These are phyloP conservation scores for Oxycera nigricornis DNA, from an alignment of 2,888 invertebrate species.

Conservation along the genomic window DNA sequence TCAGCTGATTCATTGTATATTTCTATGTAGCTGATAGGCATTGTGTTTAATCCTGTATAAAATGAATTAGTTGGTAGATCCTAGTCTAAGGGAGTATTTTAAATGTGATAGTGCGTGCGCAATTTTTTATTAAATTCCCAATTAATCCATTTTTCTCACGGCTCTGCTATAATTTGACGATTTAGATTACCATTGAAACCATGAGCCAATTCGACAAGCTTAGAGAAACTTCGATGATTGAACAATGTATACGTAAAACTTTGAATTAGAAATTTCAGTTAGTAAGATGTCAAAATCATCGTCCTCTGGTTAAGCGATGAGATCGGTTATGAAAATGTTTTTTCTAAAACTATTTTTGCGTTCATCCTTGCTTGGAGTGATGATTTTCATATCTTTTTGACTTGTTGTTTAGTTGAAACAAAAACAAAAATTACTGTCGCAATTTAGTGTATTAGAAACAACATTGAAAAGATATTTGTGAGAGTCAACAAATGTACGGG, in stretches of 20 bases:
- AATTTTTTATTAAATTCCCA: slow-evolving; percentile 17
- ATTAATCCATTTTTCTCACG: background rate
- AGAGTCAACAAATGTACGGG: slow-evolving; percentile 50
- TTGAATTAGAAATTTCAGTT: background rate
- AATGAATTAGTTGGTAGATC: background rate
- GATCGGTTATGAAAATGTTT: too few relatives aligned
- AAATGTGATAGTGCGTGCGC: slow-evolving; percentile 39
- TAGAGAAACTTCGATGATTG: too few relatives aligned
- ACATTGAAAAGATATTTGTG: slow-evolving; percentile 40
- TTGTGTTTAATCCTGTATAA: slow-evolving; percentile 18
- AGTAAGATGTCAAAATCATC: slow-evolving; percentile 32
- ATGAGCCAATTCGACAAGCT: too few relatives aligned
- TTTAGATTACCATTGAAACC: too few relatives aligned
- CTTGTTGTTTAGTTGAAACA: background rate
- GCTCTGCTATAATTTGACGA: background rate
- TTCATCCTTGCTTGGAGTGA: background rate
- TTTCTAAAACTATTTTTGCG: too few relatives aligned
- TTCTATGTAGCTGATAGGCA: background rate
- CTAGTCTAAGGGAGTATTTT: background rate
- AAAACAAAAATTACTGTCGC: slow-evolving; percentile 21
- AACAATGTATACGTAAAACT: too few relatives aligned
- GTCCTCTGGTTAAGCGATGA: too few relatives aligned
- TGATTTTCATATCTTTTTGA: slow-evolving; percentile 36
- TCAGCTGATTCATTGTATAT: slow-evolving; percentile 17
- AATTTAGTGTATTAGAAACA: background rate